phyloP scores from a whole-genome alignment of 2,113 vertebrate genomes.

The Canis aureus region DNA sequence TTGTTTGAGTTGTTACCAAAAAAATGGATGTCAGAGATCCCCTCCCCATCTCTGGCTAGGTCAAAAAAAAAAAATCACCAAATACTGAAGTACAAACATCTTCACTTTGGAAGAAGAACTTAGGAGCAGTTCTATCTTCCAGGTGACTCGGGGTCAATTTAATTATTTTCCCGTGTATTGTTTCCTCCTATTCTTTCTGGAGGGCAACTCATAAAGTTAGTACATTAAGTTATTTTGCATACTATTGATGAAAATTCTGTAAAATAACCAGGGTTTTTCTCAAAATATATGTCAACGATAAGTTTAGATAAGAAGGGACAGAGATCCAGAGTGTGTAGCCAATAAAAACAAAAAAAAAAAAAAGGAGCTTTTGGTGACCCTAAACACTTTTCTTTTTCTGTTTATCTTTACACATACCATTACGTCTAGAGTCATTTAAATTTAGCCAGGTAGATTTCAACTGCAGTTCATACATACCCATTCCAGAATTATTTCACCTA shows the following conservation, averaged over 20 bases:
- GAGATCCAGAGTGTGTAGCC: background rate
- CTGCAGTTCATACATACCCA: background rate
- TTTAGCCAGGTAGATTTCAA: background rate
- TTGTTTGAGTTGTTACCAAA: background rate
- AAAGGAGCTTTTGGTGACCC: background rate
- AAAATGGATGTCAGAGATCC: background rate
- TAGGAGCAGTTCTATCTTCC: background rate
- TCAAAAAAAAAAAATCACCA: background rate
- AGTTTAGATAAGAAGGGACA: background rate
- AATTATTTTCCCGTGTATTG: background rate
- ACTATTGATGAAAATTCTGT: background rate
- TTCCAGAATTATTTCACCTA: background rate
- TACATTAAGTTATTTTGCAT: background rate
- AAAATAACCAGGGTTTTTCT: background rate
- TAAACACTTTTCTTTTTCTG: constrained; percentile 2
- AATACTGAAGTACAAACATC: background rate
- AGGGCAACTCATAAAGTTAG: background rate
- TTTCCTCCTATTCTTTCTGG: background rate
- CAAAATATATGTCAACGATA: background rate
- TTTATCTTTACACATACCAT: background rate
- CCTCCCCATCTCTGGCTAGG: background rate
- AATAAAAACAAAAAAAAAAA: constrained; percentile 20
- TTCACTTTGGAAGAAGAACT: background rate
- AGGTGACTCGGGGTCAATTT: background rate
- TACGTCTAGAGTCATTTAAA: background rate